Percentiles rank a stretch among this genome's conserved stretches.
Conservation (phyloP, 2,888 invertebrate species). For the Phaonia tiefii region DNA sequence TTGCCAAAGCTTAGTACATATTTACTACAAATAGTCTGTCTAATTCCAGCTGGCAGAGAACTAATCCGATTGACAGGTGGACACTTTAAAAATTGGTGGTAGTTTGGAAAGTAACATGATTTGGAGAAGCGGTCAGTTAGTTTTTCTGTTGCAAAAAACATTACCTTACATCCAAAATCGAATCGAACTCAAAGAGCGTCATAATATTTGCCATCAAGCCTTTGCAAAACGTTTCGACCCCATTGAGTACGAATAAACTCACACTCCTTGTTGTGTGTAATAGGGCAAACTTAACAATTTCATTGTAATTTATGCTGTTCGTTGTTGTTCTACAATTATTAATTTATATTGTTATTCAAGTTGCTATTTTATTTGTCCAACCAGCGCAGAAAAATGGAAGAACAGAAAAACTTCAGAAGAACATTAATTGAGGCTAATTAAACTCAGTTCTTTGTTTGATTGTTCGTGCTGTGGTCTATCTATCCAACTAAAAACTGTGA, state of each 20-base stretch:
- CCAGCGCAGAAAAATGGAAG: slow-evolving; percentile 9
- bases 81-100: slow-evolving; percentile 43
- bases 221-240: slow-evolving; percentile 9
- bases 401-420: slow-evolving; percentile 63
- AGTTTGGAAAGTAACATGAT: too few species aligned
- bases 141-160: too few species aligned
- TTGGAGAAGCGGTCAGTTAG: too few species aligned
- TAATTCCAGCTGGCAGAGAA: neutral
- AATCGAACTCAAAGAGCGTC: too few species aligned
- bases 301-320: slow-evolving; percentile 40
- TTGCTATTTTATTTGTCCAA: slow-evolving; percentile 40
- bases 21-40: neutral
- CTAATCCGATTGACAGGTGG: slow-evolving; percentile 39
- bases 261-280: slow-evolving; percentile 33
- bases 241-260: slow-evolving; percentile 9
- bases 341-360: slow-evolving; percentile 30
- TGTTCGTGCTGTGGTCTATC: slow-evolving; percentile 4
- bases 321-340: slow-evolving; percentile 22
- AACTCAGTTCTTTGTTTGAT: slow-evolving; percentile 40
- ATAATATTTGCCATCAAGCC: too few species aligned
- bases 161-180: too few species aligned
- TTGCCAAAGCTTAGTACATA: neutral
- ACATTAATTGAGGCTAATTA: slow-evolving; percentile 66
- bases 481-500: slow-evolving; percentile 22
- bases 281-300: neutral